A percentile compares a stretch with the other conserved stretches of the same genome.
Evolutionary conservation across 1,140 invertebrate genomes (phyloP).

Genomic region (Nixonia krombeini): DNA sequence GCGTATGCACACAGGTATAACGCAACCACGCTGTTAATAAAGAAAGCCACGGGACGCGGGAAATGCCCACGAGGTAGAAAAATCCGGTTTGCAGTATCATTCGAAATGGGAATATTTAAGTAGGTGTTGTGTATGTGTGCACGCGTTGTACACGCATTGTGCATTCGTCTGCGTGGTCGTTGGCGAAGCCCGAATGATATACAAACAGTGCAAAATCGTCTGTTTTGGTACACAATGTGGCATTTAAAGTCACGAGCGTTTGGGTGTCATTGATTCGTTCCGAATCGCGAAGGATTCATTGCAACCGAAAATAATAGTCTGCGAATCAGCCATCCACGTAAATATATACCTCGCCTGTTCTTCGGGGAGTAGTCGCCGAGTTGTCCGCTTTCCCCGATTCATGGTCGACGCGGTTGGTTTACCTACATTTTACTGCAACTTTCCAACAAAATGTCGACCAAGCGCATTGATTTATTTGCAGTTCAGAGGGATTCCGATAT

Average conservation of each 20-base stretch:
- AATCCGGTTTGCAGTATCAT: too few species aligned
- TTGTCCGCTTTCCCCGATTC: too few species aligned
- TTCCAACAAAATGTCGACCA: too few species aligned
- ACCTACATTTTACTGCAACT: too few species aligned
- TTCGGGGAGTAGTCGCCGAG: conserved; percentile 3
- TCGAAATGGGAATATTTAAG: neutral
- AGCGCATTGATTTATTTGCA: too few species aligned
- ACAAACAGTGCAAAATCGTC: too few species aligned
- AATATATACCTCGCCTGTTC: conserved; percentile 22
- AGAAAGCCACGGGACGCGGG: neutral
- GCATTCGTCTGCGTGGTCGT: too few species aligned
- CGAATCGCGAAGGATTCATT: conserved; percentile 16
- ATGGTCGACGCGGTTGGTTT: too few species aligned
- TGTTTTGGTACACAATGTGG: neutral
- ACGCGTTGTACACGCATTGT: too few species aligned
- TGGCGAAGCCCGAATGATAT: neutral
- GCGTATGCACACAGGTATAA: too few species aligned
- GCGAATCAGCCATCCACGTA: conserved; percentile 26
- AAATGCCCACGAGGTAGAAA: neutral
- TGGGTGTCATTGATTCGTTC: conserved; percentile 12
- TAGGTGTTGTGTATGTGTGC: neutral
- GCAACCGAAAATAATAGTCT: conserved; percentile 24
- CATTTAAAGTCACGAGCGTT: conserved; percentile 4
- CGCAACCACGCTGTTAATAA: conserved; percentile 31
- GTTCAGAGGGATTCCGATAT: too few species aligned